These are phyloP conservation scores for Baronia brevicornis DNA, from an alignment of 2,888 invertebrate species.

Conservation along the genomic window DNA sequence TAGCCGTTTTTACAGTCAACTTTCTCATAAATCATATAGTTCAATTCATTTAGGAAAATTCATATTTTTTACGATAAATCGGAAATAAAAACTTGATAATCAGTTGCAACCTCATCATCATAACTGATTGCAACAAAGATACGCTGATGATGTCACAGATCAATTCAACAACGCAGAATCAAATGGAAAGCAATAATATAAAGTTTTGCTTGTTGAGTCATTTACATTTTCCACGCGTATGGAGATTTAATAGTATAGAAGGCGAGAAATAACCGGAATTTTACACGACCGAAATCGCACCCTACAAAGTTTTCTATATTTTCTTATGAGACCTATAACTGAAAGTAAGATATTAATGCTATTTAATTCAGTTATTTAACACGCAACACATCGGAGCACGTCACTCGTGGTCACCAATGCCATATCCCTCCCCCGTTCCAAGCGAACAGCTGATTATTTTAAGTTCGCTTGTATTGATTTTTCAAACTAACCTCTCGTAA, in stretches of 20 bases:
- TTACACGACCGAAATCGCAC: not conserved
- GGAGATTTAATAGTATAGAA: not conserved
- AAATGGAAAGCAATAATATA: constrained; percentile 20
- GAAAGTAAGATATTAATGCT: not conserved
- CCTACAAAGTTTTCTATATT: too few species aligned
- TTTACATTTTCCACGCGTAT: constrained; percentile 15
- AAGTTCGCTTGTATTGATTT: constrained; percentile 72
- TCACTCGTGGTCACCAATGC: constrained; percentile 63
- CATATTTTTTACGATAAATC: too few species aligned
- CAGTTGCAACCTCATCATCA: constrained; percentile 1
- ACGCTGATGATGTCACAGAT: constrained; percentile 23
- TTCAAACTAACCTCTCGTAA: constrained; percentile 57
- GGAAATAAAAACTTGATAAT: constrained; percentile 7
- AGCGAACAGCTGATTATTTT: constrained; percentile 73
- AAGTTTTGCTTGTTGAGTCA: constrained; percentile 34
- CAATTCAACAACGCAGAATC: constrained; percentile 30
- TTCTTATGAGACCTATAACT: not conserved
- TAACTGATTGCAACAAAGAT: constrained; percentile 11
- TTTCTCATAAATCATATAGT: too few species aligned
- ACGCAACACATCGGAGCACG: constrained; percentile 37
- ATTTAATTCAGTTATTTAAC: constrained; percentile 18
- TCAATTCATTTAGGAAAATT: too few species aligned
- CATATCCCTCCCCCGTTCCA: constrained; percentile 46
- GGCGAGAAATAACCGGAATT: constrained; percentile 7
- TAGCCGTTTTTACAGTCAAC: too few species aligned